These are phyloP conservation scores for Ceratosolen fusciceps DNA, from an alignment of 1,140 invertebrate species.

Conservation along the genomic window DNA sequence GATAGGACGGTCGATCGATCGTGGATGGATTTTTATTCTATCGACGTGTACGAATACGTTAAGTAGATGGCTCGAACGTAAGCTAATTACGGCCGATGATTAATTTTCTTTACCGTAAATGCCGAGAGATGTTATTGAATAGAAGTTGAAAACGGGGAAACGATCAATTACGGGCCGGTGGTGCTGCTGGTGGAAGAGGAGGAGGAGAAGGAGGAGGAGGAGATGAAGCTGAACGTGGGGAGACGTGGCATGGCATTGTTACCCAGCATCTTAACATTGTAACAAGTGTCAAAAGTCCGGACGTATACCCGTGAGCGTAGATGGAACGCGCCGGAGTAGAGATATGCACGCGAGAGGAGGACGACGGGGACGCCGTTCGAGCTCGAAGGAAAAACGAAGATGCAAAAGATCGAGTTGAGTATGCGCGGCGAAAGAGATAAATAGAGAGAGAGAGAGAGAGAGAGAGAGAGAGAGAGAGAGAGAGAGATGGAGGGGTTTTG, in stretches of 20 bases:
- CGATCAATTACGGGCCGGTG: conserved; percentile 21
- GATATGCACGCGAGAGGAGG: not conserved
- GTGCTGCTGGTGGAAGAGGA: too few relatives aligned
- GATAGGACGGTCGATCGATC: not conserved
- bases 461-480: not conserved
- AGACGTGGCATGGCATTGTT: conserved; percentile 36
- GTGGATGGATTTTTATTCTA: too few relatives aligned
- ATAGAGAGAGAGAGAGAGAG: not conserved
- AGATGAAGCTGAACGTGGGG: not conserved
- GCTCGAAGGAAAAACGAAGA: too few relatives aligned
- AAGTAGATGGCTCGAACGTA: not conserved
- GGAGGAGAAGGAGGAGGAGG: too few relatives aligned
- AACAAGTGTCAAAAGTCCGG: conserved; percentile 37
- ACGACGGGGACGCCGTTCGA: not conserved
- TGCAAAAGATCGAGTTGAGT: not conserved
- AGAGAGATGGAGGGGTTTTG: conserved; percentile 13
- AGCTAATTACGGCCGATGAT: not conserved
- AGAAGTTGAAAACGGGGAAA: not conserved
- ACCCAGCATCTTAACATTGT: conserved; percentile 7
- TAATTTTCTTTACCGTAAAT: not conserved
- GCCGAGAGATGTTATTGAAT: not conserved
- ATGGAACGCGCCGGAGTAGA: not conserved
- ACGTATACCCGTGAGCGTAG: conserved; percentile 23
- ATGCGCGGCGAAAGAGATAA: not conserved
- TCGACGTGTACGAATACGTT: too few relatives aligned